Conservation (phyloP, 2,113 vertebrate species). For the Cottus gobio region DNA sequence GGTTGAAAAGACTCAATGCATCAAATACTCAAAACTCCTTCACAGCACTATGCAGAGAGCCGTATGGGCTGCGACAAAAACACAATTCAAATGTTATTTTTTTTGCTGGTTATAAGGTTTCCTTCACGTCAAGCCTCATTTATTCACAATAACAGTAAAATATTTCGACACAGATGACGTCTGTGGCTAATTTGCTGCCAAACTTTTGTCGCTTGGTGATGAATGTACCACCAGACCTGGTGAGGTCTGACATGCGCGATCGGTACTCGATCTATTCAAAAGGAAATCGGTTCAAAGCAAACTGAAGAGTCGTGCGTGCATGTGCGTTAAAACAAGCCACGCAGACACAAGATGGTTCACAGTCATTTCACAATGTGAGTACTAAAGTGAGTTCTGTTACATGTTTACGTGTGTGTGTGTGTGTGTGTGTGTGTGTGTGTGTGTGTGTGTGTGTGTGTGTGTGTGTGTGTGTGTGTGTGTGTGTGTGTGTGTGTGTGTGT, state of each 20-base stretch:
- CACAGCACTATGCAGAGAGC: slow-evolving; percentile 58
- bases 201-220: slow-evolving; percentile 7
- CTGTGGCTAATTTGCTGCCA: slow-evolving; percentile 24
- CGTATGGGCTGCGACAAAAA: slow-evolving; percentile 43
- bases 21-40: slow-evolving; percentile 39
- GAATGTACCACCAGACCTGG: slow-evolving; percentile 20
- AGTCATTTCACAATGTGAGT: slow-evolving; percentile 69
- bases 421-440: background rate
- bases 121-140: slow-evolving; percentile 37
- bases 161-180: slow-evolving; percentile 47
- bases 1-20: slow-evolving; percentile 44
- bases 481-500: no score
- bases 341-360: slow-evolving; percentile 71
- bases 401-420: background rate
- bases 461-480: slow-evolving; percentile 51
- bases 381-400: slow-evolving; percentile 72
- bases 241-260: slow-evolving; percentile 55
- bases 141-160: slow-evolving; percentile 52
- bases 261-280: no score
- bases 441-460: background rate
- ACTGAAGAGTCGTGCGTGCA: slow-evolving; percentile 57
- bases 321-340: slow-evolving; percentile 63
- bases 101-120: slow-evolving; percentile 63
- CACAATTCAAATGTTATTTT: slow-evolving; percentile 26
- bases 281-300: slow-evolving; percentile 46